phyloP scores from a whole-genome alignment of 2,888 invertebrate genomes.

The Melieria omissa region DNA sequence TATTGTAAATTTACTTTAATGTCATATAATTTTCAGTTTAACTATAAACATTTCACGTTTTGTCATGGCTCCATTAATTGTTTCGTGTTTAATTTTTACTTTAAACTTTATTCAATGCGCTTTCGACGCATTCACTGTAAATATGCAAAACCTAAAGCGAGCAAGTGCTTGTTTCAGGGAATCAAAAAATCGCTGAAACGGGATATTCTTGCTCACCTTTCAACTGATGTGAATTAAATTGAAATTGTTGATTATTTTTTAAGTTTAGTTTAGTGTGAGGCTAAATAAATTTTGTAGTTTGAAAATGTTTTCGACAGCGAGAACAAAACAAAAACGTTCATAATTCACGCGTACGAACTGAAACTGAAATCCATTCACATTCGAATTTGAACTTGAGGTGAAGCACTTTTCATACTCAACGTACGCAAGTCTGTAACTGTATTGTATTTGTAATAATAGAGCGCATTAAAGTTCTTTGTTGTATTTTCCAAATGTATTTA shows the following conservation, averaged over 20 bases:
- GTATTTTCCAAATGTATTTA: too few species aligned
- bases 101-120: background rate
- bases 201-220: background rate
- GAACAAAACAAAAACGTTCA: slow-evolving; percentile 6
- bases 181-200: too few species aligned
- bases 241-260: slow-evolving; percentile 66
- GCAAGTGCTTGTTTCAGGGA: too few species aligned
- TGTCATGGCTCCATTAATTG: background rate
- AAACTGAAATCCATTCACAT: too few species aligned
- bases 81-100: slow-evolving; percentile 6
- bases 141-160: too few species aligned
- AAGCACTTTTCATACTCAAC: too few species aligned
- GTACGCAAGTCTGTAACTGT: too few species aligned
- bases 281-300: slow-evolving; percentile 51
- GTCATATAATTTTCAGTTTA: slow-evolving; percentile 21
- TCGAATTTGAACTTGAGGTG: too few species aligned
- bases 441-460: too few species aligned
- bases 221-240: slow-evolving; percentile 16
- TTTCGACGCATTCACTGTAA: too few species aligned
- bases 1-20: slow-evolving; percentile 18
- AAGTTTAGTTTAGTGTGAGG: slow-evolving; percentile 66
- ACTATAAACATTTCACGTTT: background rate
- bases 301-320: slow-evolving; percentile 1
- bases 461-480: too few species aligned
- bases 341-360: too few species aligned